Percentiles rank a stretch among this genome's conserved stretches.
phyloP scores from a whole-genome alignment of 2,113 vertebrate species.

The Chrysochloris asiatica region DNA sequence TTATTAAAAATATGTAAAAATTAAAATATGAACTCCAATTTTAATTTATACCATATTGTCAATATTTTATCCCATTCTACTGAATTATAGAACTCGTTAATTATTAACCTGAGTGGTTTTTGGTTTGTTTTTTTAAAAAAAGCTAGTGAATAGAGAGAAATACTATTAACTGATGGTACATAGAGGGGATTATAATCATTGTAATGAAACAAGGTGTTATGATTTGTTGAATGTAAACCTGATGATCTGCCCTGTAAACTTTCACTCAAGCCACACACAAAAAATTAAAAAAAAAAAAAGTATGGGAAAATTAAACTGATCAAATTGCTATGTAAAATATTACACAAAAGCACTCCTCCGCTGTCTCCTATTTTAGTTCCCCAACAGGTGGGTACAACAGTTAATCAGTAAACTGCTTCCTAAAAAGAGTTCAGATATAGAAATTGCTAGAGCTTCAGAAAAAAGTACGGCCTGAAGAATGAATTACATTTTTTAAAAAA shows the following conservation, averaged over 20 bases:
- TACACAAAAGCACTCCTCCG: background rate
- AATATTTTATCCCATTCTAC: conserved; percentile 38
- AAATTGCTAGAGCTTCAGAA: background rate
- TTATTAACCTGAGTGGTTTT: too few species aligned
- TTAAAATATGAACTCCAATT: conserved; percentile 51
- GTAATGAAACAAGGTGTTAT: too few species aligned
- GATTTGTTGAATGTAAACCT: too few species aligned
- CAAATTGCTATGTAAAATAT: conserved; percentile 16
- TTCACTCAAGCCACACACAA: too few species aligned
- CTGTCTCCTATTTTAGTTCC: conserved; percentile 29
- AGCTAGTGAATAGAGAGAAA: too few species aligned
- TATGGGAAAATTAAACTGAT: background rate
- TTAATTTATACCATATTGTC: conserved; percentile 35
- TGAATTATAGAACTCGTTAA: conserved; percentile 26
- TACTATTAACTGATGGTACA: too few species aligned
- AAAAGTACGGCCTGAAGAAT: background rate
- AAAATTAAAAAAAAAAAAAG: too few species aligned
- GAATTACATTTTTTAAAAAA: conserved; percentile 52
- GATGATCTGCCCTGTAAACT: too few species aligned
- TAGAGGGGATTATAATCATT: too few species aligned
- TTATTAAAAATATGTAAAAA: conserved; percentile 65
- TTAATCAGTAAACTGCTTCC: conserved; percentile 35
- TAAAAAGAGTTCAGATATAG: background rate
- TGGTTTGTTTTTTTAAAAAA: too few species aligned
- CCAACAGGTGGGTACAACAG: background rate